Evolutionary conservation across 2,113 vertebrate species (phyloP), one percentile per base, ranked within the genome.

Genomic region (Halcyon malimbica): DNA sequence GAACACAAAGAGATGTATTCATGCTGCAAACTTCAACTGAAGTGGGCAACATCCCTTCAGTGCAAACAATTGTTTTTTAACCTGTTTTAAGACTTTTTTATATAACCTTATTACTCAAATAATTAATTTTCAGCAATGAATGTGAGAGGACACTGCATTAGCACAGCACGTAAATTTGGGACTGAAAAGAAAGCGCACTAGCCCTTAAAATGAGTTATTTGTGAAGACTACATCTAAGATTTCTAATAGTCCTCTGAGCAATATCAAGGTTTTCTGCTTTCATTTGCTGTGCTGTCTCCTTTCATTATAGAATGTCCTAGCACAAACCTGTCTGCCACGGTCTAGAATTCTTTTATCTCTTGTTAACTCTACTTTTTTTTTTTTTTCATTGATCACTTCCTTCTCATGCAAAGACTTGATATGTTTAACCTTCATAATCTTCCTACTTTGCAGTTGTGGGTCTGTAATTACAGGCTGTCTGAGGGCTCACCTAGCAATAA

Each of bases 391-490:
- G 86, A 92, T 95, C 94, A 91, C 89, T 94, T 95, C 80, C 77
- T 87, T 93, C 86, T 93, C 80, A 93, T 79, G 48, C 68, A 84
- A 93, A 89, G 73, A 57, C 65, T 91, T 94, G 62, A 64, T 76
- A 91, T 76, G 63, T 76, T 97, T 96, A 95, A 96, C 93, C 83
- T 92, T 94, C 92, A 89, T 96, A 90, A 96, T 95, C 90, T 89
- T 89, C 65, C 62, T 82, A 2, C 65, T 92, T 94, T 75, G 73
- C 80, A 75, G 53, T 29, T 59, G 42, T 88, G 67, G 51, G 65
- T 81, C 69, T 87, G 65, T 96, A 95, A 91, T 96, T 92, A 93
- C 74, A 93, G 68, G 35, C 41, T 48, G 64, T 92, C 78, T 87
- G 89, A 92, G 64, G 74, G 69, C 53, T 92, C 53, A 93, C 76